Percentiles rank a stretch among this genome's conserved stretches.
Evolutionary conservation across 2,113 vertebrate genomes (phyloP).

Genomic region (Cyanocitta stelleri): DNA sequence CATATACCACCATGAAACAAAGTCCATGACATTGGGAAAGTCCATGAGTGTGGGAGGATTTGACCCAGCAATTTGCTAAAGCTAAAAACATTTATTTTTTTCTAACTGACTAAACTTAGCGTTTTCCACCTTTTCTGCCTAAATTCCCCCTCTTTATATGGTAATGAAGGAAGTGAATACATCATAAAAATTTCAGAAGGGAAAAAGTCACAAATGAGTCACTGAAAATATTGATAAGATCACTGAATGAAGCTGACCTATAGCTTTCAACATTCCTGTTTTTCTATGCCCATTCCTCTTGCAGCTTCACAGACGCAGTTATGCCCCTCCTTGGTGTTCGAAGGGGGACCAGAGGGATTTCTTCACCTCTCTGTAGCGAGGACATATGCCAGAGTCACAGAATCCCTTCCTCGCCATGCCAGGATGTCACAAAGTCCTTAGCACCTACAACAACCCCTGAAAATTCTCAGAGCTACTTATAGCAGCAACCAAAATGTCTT

Average conservation of each 20-base stretch:
- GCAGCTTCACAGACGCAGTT: background rate
- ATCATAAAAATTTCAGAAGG: background rate
- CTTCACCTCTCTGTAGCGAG: background rate
- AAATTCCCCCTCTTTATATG: background rate
- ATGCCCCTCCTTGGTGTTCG: background rate
- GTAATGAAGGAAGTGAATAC: constrained; percentile 4
- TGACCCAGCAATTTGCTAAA: background rate
- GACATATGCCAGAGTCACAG: constrained; percentile 19
- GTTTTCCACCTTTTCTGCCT: background rate
- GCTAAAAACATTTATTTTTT: background rate
- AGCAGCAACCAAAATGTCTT: constrained; percentile 3
- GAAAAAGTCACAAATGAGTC: constrained; percentile 39
- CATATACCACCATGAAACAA: background rate
- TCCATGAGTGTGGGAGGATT: background rate
- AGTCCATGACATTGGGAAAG: background rate
- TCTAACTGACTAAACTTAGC: background rate
- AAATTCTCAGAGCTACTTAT: constrained; percentile 28
- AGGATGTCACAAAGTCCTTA: constrained; percentile 30
- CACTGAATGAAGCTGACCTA: background rate
- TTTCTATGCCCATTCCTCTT: background rate
- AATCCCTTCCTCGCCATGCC: background rate
- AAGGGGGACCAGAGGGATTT: background rate
- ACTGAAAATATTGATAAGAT: constrained; percentile 28
- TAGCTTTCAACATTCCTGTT: constrained; percentile 32
- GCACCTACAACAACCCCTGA: constrained; percentile 13